Conservation (phyloP, 2,113 vertebrate genomes). For the Talpa occidentalis region DNA sequence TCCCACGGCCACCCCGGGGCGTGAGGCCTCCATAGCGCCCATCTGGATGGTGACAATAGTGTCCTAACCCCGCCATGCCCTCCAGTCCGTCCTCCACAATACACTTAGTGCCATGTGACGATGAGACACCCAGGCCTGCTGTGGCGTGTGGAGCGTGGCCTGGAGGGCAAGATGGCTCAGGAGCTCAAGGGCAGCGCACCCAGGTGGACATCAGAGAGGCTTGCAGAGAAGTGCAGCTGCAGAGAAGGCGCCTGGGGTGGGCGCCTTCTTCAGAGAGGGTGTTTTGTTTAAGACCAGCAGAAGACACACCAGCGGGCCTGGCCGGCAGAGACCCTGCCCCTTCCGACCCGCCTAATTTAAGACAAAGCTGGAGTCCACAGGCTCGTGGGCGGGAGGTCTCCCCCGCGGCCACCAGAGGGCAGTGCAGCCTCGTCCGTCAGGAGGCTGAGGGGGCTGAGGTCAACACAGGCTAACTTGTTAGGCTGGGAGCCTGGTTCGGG, state of each 20-base stretch:
- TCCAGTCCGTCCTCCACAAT: neutral
- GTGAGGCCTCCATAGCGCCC: neutral
- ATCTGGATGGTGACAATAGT: neutral
- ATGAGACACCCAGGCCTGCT: too few relatives aligned
- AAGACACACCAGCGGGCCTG: neutral
- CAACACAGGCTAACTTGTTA: neutral
- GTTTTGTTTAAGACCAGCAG: neutral
- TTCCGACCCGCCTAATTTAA: neutral
- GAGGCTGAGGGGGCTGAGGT: neutral
- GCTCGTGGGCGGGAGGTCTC: neutral
- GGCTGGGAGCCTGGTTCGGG: too few relatives aligned
- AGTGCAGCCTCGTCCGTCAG: neutral
- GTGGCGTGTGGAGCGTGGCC: too few relatives aligned
- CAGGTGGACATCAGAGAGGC: neutral
- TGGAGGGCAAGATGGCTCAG: too few relatives aligned
- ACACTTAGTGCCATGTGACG: neutral
- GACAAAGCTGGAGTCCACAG: neutral
- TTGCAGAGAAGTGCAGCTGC: rapidly evolving
- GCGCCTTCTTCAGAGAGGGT: neutral
- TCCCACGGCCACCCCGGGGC: neutral
- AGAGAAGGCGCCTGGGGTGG: too few relatives aligned
- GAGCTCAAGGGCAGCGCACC: neutral
- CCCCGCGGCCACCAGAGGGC: neutral
- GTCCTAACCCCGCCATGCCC: neutral
- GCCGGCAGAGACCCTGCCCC: neutral